Evolutionary conservation across 2,888 invertebrate species (phyloP), one percentile per base, ranked within the genome.

Genomic region (Tipula lateralis): DNA sequence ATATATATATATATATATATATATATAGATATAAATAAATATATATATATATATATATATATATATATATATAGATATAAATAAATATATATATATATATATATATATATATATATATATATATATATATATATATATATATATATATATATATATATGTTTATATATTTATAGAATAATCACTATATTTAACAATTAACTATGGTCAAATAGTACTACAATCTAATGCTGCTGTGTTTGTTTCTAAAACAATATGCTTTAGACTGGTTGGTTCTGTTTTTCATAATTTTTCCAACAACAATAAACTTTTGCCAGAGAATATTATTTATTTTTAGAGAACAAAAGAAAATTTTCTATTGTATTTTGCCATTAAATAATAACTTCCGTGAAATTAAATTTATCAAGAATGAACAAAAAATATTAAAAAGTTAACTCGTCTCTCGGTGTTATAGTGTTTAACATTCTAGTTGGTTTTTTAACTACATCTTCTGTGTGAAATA

Each of bases 311-410:
- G n/a, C n/a, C 24, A 66, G 24, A n/a, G n/a, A n/a, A n/a, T 24
- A 66, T 66, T 12, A 66, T 9, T 24, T 66, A 24, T 66, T 66
- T 66, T 66, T 3, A 2, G 7, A 66, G 24, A 66, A 66, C 66
- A 66, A 66, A 66, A 24, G 66, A 66, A 24, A 24, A 66, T 66
- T 66, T 66, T 66, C 66, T 66, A 66, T 66, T 66, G 24, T 66
- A 66, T 66, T 66, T 66, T 66, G 9, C 66, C 66, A 66, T 66
- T 66, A 66, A 66, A 66, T n/a, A 66, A 66, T 66, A 66, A 66
- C 24, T 66, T 66, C 66, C 66, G 66, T 66, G 9, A 66, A 24
- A 66, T 66, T 24, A 9, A 66, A 66, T 66, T 66, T 66, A 24
- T 66, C 66, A 66, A 66, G 66, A 66, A 66, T 1, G 66, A 66